Base-by-base conservation (phyloP, 1,140 invertebrate genomes). In the Eciton burchellii region DNA sequence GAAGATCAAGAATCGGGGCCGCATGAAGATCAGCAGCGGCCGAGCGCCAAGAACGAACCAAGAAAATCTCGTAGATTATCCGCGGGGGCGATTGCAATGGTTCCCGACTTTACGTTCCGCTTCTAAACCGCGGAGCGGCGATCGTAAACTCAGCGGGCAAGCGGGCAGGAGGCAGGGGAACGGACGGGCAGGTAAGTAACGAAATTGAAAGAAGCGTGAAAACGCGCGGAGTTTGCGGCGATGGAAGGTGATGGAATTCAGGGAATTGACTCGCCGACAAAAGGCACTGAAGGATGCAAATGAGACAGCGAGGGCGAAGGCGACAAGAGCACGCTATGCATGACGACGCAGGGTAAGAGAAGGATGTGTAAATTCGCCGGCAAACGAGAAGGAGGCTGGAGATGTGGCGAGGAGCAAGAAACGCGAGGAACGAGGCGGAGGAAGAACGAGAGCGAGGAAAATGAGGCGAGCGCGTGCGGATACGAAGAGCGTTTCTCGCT, bases 231-330 rank as follows among this genome's bases (percentile, higher is more conserved):
- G 71, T 66, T 62, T 57, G 77, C 24, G 57, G 35, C n/a, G 73
- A n/a, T n/a, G 66, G 62, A 43, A 63, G 76, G 71, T 41, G 68
- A 60, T 26, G 68, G 19, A 81, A 60, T 73, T 73, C 68, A 81
- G 16, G 47, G 68, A 81, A 81, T 62, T 43, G 56, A 81, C 68
- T 73, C 11, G 77, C 43, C 43, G 77, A 73, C 66, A 81, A 72
- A 70, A 59, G 66, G 16, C 21, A 60, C 45, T 81, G 85, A 89
- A 83, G 71, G 86, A 90, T 90, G 90, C 74, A 90, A 90, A 90
- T 90, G 83, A 89, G 84, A 74, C 83, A 47, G 57, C 45, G 77
- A 82, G 79, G 85, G n/a, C n/a, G n/a, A 81, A 84, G 57, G 83
- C 79, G 81, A 66, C 83, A 57, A 83, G 77, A 59, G 83, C 19